Percentiles rank a stretch among this genome's conserved stretches.
These are phyloP conservation scores for Esperia sulphurella DNA, from an alignment of 2,888 invertebrate species.

Conservation along the genomic window DNA sequence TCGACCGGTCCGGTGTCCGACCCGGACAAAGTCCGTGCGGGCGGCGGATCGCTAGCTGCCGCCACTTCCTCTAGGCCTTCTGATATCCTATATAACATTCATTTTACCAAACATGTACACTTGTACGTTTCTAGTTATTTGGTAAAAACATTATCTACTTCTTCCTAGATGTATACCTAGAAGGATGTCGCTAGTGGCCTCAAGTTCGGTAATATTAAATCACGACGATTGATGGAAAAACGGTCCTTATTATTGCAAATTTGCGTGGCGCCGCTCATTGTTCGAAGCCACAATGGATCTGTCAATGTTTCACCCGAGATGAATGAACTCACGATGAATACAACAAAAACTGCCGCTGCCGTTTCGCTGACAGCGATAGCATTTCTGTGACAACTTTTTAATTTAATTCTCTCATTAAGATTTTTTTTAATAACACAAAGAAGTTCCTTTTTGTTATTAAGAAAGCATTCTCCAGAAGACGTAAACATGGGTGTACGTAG, in stretches of 20 bases:
- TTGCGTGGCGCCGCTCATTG: conserved; percentile 55
- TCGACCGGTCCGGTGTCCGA: conserved; percentile 26
- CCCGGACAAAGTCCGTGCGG: conserved; percentile 18
- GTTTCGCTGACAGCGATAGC: conserved; percentile 17
- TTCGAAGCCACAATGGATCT: conserved; percentile 64
- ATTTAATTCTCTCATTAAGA: neutral
- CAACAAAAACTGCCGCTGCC: conserved; percentile 34
- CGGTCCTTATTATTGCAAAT: conserved; percentile 37
- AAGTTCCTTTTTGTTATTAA: no score
- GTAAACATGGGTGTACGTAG: no score
- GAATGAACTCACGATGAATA: conserved; percentile 61
- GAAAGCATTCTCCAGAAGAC: no score
- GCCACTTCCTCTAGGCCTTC: no score
- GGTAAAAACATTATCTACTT: no score
- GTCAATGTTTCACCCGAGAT: conserved; percentile 68
- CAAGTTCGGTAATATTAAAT: neutral
- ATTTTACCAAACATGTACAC: no score
- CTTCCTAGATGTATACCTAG: no score
- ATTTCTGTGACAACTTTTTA: conserved; percentile 6
- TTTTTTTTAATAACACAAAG: neutral
- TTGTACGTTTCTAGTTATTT: no score
- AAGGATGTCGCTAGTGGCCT: no score
- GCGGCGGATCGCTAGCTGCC: conserved; percentile 7
- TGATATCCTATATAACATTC: no score
- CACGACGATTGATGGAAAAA: conserved; percentile 9